These are phyloP conservation scores for Chrysoperla carnea DNA, from an alignment of 1,140 invertebrate species.

Conservation along the genomic window DNA sequence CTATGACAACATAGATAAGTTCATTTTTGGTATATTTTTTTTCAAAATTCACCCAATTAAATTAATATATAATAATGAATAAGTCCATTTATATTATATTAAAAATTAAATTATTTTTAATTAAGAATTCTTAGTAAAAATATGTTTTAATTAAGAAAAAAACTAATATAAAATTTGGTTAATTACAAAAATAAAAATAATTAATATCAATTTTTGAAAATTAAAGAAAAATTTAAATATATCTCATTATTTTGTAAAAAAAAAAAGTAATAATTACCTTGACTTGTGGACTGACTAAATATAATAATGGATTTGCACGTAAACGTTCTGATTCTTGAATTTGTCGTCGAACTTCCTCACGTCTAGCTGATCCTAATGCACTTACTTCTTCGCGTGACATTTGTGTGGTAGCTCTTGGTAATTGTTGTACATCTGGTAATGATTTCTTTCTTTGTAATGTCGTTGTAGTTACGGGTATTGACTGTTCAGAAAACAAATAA, in stretches of 20 bases:
- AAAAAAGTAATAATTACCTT: conserved; percentile 52
- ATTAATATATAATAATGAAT: too few relatives aligned
- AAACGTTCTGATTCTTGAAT: conserved; percentile 83
- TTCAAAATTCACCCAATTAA: too few relatives aligned
- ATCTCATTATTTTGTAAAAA: not conserved
- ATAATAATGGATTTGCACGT: conserved; percentile 82
- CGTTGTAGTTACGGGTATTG: conserved; percentile 21
- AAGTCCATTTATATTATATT: not conserved
- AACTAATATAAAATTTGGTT: not conserved
- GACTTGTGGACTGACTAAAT: conserved; percentile 88
- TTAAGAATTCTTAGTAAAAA: not conserved
- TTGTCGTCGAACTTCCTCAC: conserved; percentile 83
- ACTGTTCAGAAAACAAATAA: not conserved
- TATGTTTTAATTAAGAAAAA: conserved; percentile 2
- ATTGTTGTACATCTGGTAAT: conserved; percentile 77
- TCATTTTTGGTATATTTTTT: too few relatives aligned
- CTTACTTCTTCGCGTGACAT: conserved; percentile 93
- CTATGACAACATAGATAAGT: too few relatives aligned
- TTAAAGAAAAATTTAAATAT: conserved; percentile 1
- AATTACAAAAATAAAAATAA: not conserved
- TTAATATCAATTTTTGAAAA: not conserved
- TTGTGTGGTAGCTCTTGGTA: conserved; percentile 53
- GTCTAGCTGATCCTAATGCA: conserved; percentile 72
- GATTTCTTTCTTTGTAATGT: conserved; percentile 81
- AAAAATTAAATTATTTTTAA: not conserved